Evolutionary conservation across 2,888 invertebrate genomes (phyloP), one percentile per base, ranked within the genome.

Genomic region (Willowsia nigromaculata): DNA sequence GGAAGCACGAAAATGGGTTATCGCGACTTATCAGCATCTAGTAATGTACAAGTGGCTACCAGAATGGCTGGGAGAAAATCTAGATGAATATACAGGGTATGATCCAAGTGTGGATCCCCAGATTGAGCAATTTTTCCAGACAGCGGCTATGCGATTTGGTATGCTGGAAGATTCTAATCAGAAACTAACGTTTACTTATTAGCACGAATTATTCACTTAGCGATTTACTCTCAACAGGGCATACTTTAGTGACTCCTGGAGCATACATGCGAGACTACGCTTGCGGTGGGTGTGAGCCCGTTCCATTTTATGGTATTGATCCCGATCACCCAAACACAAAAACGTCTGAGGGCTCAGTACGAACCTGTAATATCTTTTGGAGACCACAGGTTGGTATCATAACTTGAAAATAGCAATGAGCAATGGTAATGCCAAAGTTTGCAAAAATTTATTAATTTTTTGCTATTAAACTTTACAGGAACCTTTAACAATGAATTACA

Each of bases 71-170:
- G 94, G 94, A 0, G 91, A 92, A 30, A 37, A 68, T 2, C 88
- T 94, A 47, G 88, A 93, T n/a, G 0, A n/a, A 0, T 94, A 94
- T 90, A 18, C 82, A 88, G 93, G 93, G 93, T 91, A 92, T 78
- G 91, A 91, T 50, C 90, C 92, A 0, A 88, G 88, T 1, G 94
- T 80, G 1, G 94, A 95, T 93, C 95, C 95, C 5, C 95, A 95
- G 93, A 95, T 96, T 56, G 95, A 95, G 85, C 95, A 95, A 90
- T 95, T 95, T 91, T 96, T 96, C 91, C 95, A 95, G 93, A 93
- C 95, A 7, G 95, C 95, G 6, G 95, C 95, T 3, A 95, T 95
- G 94, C 93, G 95, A 90, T 95, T 95, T 93, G 95, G 95, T 76
- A 81, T 25, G 71, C n/a, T 53, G 50, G 15, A 33, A 43, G 13